Percentiles rank a stretch among this genome's conserved stretches.
These are phyloP conservation scores for Diadema setosum DNA, from an alignment of 35 echinoderm and acorn worm genomes.

Conservation along the genomic window DNA sequence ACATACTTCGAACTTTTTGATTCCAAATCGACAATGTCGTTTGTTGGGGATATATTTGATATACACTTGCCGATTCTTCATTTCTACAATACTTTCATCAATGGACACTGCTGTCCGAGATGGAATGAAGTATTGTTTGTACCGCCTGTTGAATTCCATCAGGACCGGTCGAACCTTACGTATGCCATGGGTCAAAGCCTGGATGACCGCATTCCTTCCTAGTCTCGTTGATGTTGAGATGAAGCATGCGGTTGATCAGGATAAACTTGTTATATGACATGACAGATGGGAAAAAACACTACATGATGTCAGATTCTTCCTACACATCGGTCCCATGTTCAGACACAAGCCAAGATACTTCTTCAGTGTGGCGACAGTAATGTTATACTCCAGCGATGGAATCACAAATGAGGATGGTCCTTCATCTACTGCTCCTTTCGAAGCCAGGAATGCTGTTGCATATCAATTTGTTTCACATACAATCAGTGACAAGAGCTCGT, in stretches of 20 bases:
- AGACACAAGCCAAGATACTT: neutral
- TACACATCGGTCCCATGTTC: neutral
- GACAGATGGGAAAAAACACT: neutral
- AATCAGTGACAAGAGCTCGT: neutral
- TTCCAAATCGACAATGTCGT: neutral
- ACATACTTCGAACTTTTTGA: neutral
- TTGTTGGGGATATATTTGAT: neutral
- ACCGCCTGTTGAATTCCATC: no score
- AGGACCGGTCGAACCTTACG: neutral
- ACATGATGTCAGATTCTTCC: neutral
- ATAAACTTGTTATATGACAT: neutral
- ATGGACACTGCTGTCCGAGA: neutral
- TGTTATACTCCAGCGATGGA: neutral
- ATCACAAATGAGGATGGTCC: neutral
- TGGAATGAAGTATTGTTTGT: neutral
- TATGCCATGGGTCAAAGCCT: neutral
- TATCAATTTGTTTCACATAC: neutral
- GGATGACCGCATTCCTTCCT: neutral
- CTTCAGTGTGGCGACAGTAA: neutral
- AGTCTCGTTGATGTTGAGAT: neutral
- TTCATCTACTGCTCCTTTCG: neutral
- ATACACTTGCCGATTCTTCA: neutral
- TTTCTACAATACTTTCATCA: neutral
- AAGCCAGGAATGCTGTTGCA: neutral
- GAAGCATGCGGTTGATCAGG: neutral